Evolutionary conservation across 2,113 vertebrate genomes (phyloP).

Genomic region (Sinocyclocheilus maitianheensis): DNA sequence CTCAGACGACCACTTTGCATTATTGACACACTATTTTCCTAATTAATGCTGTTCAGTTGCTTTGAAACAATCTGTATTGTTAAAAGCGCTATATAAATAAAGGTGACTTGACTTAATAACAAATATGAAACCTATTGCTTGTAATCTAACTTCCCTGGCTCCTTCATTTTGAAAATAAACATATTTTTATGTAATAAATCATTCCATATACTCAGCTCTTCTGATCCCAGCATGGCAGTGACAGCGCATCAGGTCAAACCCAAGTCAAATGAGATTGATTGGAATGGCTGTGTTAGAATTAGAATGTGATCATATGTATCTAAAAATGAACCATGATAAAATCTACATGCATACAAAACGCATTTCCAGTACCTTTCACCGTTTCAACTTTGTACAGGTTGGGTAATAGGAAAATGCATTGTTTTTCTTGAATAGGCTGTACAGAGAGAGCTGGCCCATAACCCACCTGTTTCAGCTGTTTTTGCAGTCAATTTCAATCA

Average conservation of each 20-base stretch:
- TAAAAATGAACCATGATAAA: neutral
- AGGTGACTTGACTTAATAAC: neutral
- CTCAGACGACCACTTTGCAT: no score
- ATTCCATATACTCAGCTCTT: conserved; percentile 27
- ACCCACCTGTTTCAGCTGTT: conserved; percentile 70
- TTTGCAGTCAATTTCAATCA: conserved; percentile 69
- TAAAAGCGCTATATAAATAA: no score
- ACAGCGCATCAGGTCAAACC: neutral
- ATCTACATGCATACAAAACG: neutral
- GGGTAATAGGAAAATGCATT: conserved; percentile 52
- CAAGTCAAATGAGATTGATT: neutral
- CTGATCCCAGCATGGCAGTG: conserved; percentile 36
- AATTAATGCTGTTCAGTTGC: no score
- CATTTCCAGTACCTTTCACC: neutral
- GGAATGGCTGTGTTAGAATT: neutral
- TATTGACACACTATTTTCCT: no score
- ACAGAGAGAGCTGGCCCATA: conserved; percentile 42
- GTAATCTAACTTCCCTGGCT: neutral
- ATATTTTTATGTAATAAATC: conserved; percentile 34
- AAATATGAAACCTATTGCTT: neutral
- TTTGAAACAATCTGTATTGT: no score
- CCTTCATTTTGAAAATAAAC: conserved; percentile 39
- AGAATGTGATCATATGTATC: neutral
- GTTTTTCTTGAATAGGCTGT: conserved; percentile 52
- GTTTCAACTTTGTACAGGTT: conserved; percentile 49